Conservation (phyloP, 2,888 invertebrate genomes). For the Didymodactylos carnosus region DNA sequence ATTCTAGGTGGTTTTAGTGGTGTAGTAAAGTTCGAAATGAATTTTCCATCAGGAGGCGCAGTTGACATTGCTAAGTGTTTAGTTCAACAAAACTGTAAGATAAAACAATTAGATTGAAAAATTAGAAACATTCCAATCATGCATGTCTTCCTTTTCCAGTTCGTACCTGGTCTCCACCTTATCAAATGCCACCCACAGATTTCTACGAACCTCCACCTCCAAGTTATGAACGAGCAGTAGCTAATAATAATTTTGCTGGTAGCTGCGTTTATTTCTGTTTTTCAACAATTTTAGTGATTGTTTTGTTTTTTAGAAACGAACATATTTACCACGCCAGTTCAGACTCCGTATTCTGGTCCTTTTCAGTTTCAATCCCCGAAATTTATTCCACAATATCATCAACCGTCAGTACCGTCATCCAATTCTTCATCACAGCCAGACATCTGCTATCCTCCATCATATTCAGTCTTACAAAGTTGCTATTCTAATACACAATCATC, state of each 20-base stretch:
- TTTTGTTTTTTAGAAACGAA: neutral
- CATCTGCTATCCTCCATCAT: neutral
- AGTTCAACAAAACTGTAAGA: neutral
- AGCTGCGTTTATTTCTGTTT: neutral
- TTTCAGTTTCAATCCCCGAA: neutral
- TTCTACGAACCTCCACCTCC: neutral
- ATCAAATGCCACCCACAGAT: neutral
- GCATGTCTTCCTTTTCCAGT: neutral
- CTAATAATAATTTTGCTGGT: neutral
- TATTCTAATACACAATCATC: neutral
- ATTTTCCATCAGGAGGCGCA: neutral
- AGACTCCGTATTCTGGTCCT: neutral
- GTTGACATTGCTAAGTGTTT: neutral
- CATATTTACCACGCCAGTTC: neutral
- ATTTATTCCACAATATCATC: neutral
- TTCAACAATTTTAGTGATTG: neutral
- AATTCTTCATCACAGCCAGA: neutral
- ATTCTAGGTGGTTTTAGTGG: neutral
- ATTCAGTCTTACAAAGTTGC: neutral
- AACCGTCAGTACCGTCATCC: neutral
- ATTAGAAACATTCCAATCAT: neutral
- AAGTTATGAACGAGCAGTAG: neutral
- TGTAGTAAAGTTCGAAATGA: neutral
- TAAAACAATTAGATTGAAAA: neutral
- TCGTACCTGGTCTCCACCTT: neutral